Percentiles rank a stretch among this genome's conserved stretches.
These are phyloP conservation scores for Lathamus discolor DNA, from an alignment of 2,113 vertebrate genomes.

Conservation along the genomic window DNA sequence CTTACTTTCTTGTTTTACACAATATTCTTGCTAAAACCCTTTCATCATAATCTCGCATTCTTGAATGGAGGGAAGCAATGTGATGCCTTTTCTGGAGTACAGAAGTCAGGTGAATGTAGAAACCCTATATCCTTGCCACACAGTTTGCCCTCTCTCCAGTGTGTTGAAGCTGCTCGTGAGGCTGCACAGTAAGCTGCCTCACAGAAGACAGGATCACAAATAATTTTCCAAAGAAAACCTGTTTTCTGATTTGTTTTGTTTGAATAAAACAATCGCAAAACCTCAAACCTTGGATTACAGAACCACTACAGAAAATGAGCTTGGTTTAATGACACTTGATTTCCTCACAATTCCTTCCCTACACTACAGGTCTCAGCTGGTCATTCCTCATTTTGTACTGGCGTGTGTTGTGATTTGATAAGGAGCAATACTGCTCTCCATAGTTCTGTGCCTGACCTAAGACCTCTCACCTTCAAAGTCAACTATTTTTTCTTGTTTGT, in stretches of 20 bases:
- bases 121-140: background rate
- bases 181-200: background rate
- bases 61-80: background rate
- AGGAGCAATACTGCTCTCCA: background rate
- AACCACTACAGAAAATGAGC: background rate
- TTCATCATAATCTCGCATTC: background rate
- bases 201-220: background rate
- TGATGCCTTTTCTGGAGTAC: background rate
- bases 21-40: background rate
- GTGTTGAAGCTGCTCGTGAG: background rate
- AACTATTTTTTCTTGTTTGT: background rate
- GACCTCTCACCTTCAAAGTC: background rate
- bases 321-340: background rate
- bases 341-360: background rate
- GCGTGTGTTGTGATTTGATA: background rate
- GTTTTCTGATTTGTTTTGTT: background rate
- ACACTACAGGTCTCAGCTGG: background rate
- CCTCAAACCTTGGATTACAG: background rate
- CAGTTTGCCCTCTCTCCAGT: background rate
- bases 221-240: background rate
- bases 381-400: background rate
- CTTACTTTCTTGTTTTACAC: background rate
- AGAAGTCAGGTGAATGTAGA: background rate
- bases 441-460: background rate
- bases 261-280: background rate